These are phyloP conservation scores for Pogonognathellus flavescens DNA, from an alignment of 1,140 invertebrate genomes.

Conservation along the genomic window DNA sequence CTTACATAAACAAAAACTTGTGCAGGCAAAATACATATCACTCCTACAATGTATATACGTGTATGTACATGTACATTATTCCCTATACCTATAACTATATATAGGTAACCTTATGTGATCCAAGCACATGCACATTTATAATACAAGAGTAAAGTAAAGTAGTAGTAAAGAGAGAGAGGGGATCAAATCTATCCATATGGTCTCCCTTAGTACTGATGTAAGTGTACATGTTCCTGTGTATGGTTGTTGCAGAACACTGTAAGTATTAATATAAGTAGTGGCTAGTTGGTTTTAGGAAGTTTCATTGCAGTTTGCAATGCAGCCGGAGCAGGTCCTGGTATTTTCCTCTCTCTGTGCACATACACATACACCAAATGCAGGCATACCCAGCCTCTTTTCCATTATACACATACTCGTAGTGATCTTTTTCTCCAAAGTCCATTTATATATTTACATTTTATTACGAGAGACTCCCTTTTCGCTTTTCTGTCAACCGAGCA, in stretches of 20 bases:
- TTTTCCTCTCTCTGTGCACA: background rate
- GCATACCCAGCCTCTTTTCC: conserved; percentile 19
- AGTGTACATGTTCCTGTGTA: background rate
- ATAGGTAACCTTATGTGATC: too few species aligned
- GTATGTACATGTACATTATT: too few species aligned
- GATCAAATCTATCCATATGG: conserved; percentile 50
- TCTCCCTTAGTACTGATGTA: background rate
- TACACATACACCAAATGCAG: background rate
- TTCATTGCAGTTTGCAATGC: conserved; percentile 8
- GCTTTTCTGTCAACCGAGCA: conserved; percentile 34
- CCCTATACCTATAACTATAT: too few species aligned
- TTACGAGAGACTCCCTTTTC: conserved; percentile 26
- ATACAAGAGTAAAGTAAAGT: background rate
- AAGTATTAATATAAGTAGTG: background rate
- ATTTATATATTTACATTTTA: conserved; percentile 57
- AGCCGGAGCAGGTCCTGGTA: background rate
- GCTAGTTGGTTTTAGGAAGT: background rate
- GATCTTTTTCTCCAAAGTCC: conserved; percentile 62
- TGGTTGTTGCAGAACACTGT: too few species aligned
- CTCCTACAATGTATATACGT: too few species aligned
- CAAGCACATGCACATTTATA: too few species aligned
- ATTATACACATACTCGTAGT: conserved; percentile 4
- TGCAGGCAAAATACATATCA: too few species aligned
- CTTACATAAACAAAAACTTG: too few species aligned
- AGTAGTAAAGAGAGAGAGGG: conserved; percentile 21